A percentile compares a stretch with the other conserved stretches of the same genome.
These are phyloP conservation scores for Allobates femoralis DNA, from an alignment of 2,797 vertebrate genomes.

Conservation along the genomic window DNA sequence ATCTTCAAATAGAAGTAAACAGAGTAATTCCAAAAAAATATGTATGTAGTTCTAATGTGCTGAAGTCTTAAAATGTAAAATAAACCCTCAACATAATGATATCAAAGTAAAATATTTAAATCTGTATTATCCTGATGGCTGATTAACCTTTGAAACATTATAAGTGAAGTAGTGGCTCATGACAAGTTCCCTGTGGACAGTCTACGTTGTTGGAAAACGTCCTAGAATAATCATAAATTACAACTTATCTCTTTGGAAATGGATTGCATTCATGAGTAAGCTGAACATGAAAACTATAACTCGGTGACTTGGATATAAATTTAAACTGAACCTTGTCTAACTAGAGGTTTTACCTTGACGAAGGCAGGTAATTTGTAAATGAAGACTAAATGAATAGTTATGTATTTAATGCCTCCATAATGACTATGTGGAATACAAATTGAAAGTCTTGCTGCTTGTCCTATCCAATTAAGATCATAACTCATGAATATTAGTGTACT, in stretches of 20 bases:
- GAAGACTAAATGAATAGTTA: constrained; percentile 51
- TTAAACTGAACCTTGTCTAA: neutral
- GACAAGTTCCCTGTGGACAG: neutral
- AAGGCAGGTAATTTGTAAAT: constrained; percentile 38
- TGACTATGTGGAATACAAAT: constrained; percentile 59
- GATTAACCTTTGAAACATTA: neutral
- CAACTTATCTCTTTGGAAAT: neutral
- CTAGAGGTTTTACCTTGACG: constrained; percentile 19
- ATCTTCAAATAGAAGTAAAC: no score
- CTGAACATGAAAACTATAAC: neutral
- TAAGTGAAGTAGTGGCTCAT: neutral
- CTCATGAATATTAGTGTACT: constrained; percentile 61
- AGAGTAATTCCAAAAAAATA: no score
- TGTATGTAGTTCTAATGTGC: neutral
- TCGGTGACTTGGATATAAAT: constrained; percentile 7
- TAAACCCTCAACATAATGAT: neutral
- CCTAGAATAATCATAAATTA: constrained; percentile 21
- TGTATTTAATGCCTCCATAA: constrained; percentile 47
- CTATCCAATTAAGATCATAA: constrained; percentile 59
- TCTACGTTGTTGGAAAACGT: neutral
- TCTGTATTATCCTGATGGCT: neutral
- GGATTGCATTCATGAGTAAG: neutral
- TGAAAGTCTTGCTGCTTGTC: constrained; percentile 55
- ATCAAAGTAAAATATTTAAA: neutral
- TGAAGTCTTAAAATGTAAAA: neutral